A percentile compares a stretch with the other conserved stretches of the same genome.
Conservation (phyloP, 2,888 invertebrate species). For the Argynnis bischoffii region DNA sequence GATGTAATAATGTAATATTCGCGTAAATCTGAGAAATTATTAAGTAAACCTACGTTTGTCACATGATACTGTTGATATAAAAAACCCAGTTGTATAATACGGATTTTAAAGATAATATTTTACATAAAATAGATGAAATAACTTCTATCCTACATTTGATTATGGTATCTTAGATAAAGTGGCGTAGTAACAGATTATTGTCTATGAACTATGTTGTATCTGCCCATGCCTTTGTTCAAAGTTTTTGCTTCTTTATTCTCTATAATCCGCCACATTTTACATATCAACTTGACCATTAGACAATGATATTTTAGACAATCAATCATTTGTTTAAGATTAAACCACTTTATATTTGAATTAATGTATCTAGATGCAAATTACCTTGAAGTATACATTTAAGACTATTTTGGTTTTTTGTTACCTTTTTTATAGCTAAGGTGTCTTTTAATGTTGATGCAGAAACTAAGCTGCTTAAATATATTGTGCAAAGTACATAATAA, state of each 20-base stretch:
- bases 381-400: neutral
- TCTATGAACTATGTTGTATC: conserved; percentile 3
- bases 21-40: too few species aligned
- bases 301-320: conserved; percentile 13
- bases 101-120: too few species aligned
- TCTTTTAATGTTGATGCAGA: too few species aligned
- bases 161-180: conserved; percentile 1
- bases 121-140: too few species aligned
- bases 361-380: neutral
- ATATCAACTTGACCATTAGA: conserved; percentile 9
- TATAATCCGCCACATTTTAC: conserved; percentile 14
- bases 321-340: conserved; percentile 5
- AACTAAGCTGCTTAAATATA: too few species aligned
- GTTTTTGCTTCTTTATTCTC: conserved; percentile 6
- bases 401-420: too few species aligned
- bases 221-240: neutral
- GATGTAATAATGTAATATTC: too few species aligned
- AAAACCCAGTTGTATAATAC: too few species aligned
- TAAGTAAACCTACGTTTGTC: too few species aligned
- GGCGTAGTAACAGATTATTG: conserved; percentile 1
- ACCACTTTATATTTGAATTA: neutral
- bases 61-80: too few species aligned
- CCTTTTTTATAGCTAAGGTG: too few species aligned
- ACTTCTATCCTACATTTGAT: neutral
- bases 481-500: too few species aligned